phyloP scores from a whole-genome alignment of 1,140 invertebrate species.

The Marisa cornuarietis region DNA sequence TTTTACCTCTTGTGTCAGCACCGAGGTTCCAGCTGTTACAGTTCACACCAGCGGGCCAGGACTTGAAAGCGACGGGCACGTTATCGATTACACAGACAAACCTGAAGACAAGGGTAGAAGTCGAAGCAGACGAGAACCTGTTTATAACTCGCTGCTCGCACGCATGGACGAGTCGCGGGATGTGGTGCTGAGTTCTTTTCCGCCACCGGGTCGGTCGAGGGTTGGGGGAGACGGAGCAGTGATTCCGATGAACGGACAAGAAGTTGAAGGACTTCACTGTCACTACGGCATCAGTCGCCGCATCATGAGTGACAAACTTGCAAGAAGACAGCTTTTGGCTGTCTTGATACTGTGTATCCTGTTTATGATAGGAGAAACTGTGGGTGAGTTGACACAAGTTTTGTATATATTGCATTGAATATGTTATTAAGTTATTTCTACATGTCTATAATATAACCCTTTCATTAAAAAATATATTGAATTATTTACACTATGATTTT shows the following conservation, averaged over 20 bases:
- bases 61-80: neutral
- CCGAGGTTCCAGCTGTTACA: too few species aligned
- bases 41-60: too few species aligned
- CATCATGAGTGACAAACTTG: constrained; percentile 59
- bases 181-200: constrained; percentile 18
- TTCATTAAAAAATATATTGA: neutral
- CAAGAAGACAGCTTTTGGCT: constrained; percentile 84
- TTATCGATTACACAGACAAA: constrained; percentile 6
- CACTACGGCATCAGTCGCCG: constrained; percentile 23
- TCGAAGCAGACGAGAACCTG: too few species aligned
- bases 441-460: neutral
- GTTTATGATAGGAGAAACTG: constrained; percentile 92
- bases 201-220: neutral
- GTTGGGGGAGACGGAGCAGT: neutral
- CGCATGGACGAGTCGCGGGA: neutral
- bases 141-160: neutral
- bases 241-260: neutral
- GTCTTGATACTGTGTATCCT: constrained; percentile 87
- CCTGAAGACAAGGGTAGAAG: neutral
- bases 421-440: neutral
- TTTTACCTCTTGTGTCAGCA: too few species aligned
- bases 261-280: constrained; percentile 38
- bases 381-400: constrained; percentile 71
- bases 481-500: neutral
- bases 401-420: neutral